Base-by-base conservation (phyloP, 2,888 invertebrate genomes). In the Troides oblongomaculatus region DNA sequence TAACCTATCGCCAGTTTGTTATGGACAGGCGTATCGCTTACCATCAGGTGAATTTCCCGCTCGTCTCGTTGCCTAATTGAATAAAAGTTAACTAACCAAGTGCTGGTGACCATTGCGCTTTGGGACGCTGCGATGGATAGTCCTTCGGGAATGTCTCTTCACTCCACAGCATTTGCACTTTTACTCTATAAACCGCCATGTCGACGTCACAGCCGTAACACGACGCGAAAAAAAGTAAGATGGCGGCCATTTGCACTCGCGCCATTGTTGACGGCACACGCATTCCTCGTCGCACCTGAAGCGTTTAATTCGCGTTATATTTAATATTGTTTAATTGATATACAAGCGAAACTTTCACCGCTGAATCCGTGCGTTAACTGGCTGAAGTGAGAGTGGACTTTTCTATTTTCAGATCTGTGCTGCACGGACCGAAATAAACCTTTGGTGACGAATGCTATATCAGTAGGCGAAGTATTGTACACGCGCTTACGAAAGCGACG, bases 81-180 rank as follows among this genome's bases (percentile, higher is more conserved):
- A 3, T 30, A 30, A 30, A 14, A 46, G 59, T 60, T 4, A 64
- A 94, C 97, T 95, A 86, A 98, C 98, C 98, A 84, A 98, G 94
- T 74, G 97, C 94, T 86, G 96, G 96, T 78, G 98, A 97, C 96
- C 97, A 98, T 84, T 98, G 98, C 17, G 98, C 98, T 69, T 96
- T 96, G 12, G 98, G 98, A 78, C 97, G 94, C 95, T 96, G 96
- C 81, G 95, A 95, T 0, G 98, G 98, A 87, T 97, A 98, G 88
- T 98, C 97, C 85, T 97, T 97, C 18, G 98, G 98, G 86, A 98
- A 98, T 74, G 94, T 93, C 74, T 96, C 95, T 79, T 96, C 94
- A 78, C 96, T 96, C 98, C 98, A 98, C 83, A 96, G 94, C 78
- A 97, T 97, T 81, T 96, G 95, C 86, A 98, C 90, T 75, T 96